A percentile compares a stretch with the other conserved stretches of the same genome.
Evolutionary conservation across 1,140 invertebrate genomes (phyloP).

Genomic region (Sogatella furcifera): DNA sequence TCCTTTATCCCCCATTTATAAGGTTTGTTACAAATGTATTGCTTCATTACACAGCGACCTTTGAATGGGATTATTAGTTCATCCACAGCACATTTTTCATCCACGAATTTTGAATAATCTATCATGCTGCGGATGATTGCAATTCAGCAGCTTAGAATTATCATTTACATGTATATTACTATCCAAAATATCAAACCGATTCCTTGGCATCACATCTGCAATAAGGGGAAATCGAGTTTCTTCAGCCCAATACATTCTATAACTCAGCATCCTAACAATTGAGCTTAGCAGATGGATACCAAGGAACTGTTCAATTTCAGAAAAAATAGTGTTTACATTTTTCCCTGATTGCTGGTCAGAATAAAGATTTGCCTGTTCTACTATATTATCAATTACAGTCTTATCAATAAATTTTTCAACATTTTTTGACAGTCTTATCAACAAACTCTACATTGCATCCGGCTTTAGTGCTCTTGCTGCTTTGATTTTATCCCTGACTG

Average conservation of each 20-base stretch:
- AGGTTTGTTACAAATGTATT: slow-evolving; percentile 29
- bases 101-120: slow-evolving; percentile 14
- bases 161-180: slow-evolving; percentile 15
- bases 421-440: background rate
- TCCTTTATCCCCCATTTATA: slow-evolving; percentile 29
- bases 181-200: slow-evolving; percentile 12
- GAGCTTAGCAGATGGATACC: background rate
- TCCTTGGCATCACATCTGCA: slow-evolving; percentile 9
- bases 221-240: slow-evolving; percentile 5
- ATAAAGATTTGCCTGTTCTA: slow-evolving; percentile 8
- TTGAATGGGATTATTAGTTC: slow-evolving; percentile 27
- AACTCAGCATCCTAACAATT: background rate
- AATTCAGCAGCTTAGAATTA: slow-evolving; percentile 3
- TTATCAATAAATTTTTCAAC: slow-evolving; percentile 5
- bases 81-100: slow-evolving; percentile 15
- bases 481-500: too few relatives aligned
- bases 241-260: slow-evolving; percentile 3
- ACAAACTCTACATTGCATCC: background rate
- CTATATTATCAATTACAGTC: background rate
- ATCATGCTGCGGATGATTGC: slow-evolving; percentile 9
- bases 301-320: slow-evolving; percentile 5
- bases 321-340: background rate
- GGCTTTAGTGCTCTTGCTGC: too few relatives aligned
- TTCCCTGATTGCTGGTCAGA: slow-evolving; percentile 1
- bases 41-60: slow-evolving; percentile 24